phyloP scores from a whole-genome alignment of 2,113 vertebrate species.

The Mugil cephalus region DNA sequence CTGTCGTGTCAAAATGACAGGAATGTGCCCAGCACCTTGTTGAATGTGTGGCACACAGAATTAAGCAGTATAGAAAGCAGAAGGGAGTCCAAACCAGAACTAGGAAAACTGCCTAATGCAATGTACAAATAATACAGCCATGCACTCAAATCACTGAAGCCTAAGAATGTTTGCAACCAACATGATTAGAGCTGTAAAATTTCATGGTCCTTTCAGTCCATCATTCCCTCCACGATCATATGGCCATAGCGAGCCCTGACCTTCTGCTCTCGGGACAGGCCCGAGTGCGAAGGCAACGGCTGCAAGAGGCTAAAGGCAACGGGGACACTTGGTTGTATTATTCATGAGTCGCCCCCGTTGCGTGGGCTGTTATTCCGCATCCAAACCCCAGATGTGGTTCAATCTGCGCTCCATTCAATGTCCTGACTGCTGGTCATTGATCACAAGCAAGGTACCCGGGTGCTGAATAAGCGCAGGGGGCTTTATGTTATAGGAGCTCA shows the following conservation, averaged over 20 bases:
- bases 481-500: conserved; percentile 75
- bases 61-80: too few relatives aligned
- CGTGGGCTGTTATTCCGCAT: conserved; percentile 78
- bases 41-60: too few relatives aligned
- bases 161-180: neutral
- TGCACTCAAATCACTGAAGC: too few relatives aligned
- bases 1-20: too few relatives aligned
- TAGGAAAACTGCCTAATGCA: too few relatives aligned
- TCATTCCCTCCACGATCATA: conserved; percentile 25
- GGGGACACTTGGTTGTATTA: conserved; percentile 72
- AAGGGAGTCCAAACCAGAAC: too few relatives aligned
- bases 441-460: conserved; percentile 77
- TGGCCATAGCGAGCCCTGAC: conserved; percentile 41
- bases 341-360: conserved; percentile 74
- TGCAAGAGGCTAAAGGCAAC: conserved; percentile 53
- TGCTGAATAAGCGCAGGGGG: conserved; percentile 86
- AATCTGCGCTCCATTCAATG: conserved; percentile 83
- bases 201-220: neutral
- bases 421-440: conserved; percentile 83
- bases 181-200: neutral
- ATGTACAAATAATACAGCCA: too few relatives aligned
- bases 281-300: conserved; percentile 49
- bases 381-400: conserved; percentile 81
- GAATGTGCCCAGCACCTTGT: too few relatives aligned
- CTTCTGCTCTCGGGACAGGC: conserved; percentile 57